Evolutionary conservation across 2,888 invertebrate species (phyloP).

Genomic region (Choreutis nemorana): DNA sequence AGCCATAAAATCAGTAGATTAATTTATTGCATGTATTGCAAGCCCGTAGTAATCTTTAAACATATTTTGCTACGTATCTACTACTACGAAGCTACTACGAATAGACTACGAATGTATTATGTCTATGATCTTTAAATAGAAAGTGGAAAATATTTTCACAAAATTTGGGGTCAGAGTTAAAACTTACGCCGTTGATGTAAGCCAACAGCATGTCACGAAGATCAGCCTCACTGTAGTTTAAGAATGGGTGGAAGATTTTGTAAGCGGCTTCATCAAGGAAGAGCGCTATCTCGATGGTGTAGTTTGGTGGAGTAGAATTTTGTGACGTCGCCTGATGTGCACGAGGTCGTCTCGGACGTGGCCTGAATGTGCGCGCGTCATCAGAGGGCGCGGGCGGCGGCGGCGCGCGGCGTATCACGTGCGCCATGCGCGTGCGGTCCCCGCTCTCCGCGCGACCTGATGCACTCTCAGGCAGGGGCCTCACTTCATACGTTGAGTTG

Average conservation of each 20-base stretch:
- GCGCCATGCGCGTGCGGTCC: conserved; percentile 46
- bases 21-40: no score
- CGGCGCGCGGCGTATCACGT: conserved; percentile 66
- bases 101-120: no score
- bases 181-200: conserved; percentile 76
- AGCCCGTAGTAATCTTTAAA: no score
- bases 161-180: conserved; percentile 1
- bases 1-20: no score
- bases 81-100: no score
- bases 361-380: conserved; percentile 39
- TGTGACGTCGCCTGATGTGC: conserved; percentile 13
- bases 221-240: conserved; percentile 70
- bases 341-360: conserved; percentile 27
- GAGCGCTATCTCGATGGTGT: conserved; percentile 75
- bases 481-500: conserved; percentile 74
- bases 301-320: conserved; percentile 33
- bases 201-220: conserved; percentile 79
- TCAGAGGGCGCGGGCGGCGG: conserved; percentile 46
- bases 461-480: conserved; percentile 61
- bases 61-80: no score
- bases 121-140: no score
- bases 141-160: no score
- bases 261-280: conserved; percentile 81
- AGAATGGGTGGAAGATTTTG: conserved; percentile 72
- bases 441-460: conserved; percentile 38